Evolutionary conservation across 1,140 invertebrate species (phyloP).

Genomic region (Leptinotarsa undecemlineata): DNA sequence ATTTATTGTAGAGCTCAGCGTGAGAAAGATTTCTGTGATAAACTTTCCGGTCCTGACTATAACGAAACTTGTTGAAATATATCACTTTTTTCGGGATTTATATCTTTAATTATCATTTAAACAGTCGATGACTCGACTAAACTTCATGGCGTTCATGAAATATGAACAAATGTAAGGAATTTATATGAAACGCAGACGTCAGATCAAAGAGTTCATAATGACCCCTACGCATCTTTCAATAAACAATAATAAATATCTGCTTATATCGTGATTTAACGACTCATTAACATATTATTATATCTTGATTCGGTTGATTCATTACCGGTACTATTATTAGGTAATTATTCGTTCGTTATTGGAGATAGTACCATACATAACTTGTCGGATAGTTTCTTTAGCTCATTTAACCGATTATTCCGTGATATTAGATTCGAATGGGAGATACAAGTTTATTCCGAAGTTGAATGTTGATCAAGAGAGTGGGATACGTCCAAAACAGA

Average conservation of each 20-base stretch:
- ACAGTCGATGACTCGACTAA: no score
- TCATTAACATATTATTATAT: slow-evolving; percentile 9
- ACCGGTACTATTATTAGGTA: slow-evolving; percentile 6
- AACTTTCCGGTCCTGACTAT: no score
- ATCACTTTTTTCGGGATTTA: no score
- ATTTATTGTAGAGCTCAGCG: no score
- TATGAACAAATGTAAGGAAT: no score
- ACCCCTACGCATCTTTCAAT: slow-evolving; percentile 2
- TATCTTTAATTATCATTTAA: no score
- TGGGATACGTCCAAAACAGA: no score
- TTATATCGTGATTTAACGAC: not conserved
- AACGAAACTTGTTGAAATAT: no score
- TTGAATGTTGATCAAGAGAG: no score
- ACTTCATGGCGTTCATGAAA: no score
- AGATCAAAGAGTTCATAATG: not conserved
- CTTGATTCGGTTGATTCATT: slow-evolving; percentile 1
- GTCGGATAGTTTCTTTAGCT: not conserved
- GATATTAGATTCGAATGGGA: not conserved
- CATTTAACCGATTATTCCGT: not conserved
- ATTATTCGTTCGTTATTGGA: slow-evolving; percentile 1
- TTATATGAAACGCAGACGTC: not conserved
- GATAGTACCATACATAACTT: not conserved
- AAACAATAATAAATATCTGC: slow-evolving; percentile 1
- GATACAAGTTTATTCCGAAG: not conserved
- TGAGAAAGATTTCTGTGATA: no score